These are phyloP conservation scores for Cephus spinipes DNA, from an alignment of 2,888 invertebrate species.

Conservation along the genomic window DNA sequence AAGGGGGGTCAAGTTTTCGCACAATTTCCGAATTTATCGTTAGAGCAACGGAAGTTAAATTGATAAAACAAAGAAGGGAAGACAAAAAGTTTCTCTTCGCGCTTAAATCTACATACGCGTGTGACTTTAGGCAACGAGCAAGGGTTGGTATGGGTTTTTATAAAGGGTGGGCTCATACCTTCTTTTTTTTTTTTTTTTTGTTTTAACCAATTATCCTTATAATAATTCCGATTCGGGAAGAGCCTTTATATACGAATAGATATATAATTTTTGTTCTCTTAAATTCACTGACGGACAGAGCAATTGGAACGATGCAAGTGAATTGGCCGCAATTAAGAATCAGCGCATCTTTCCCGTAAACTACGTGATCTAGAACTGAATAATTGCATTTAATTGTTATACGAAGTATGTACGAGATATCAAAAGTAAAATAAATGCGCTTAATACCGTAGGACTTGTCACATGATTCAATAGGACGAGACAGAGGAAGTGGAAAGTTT, in stretches of 20 bases:
- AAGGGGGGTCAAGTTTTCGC: neutral
- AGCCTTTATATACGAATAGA: neutral
- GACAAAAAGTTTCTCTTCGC: neutral
- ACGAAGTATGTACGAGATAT: constrained; percentile 14
- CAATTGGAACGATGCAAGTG: neutral
- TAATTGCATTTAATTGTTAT: constrained; percentile 33
- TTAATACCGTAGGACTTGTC: constrained; percentile 37
- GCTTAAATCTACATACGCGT: neutral
- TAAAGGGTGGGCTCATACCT: neutral
- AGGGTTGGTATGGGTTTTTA: neutral
- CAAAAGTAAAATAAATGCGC: neutral
- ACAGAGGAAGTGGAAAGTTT: neutral
- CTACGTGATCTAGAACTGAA: constrained; percentile 3
- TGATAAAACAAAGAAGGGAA: no score
- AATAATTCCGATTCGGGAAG: neutral
- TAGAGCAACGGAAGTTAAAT: no score
- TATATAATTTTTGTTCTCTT: neutral
- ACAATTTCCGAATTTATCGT: neutral
- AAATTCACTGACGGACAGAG: neutral
- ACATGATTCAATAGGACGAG: constrained; percentile 29
- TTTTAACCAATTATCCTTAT: neutral
- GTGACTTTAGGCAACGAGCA: neutral
- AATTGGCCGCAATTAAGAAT: neutral
- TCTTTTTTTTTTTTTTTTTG: neutral
- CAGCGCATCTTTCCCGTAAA: neutral